Evolutionary conservation across 23 tunicate genomes (phyloP).

Genomic region (Trididemnum nubilum): DNA sequence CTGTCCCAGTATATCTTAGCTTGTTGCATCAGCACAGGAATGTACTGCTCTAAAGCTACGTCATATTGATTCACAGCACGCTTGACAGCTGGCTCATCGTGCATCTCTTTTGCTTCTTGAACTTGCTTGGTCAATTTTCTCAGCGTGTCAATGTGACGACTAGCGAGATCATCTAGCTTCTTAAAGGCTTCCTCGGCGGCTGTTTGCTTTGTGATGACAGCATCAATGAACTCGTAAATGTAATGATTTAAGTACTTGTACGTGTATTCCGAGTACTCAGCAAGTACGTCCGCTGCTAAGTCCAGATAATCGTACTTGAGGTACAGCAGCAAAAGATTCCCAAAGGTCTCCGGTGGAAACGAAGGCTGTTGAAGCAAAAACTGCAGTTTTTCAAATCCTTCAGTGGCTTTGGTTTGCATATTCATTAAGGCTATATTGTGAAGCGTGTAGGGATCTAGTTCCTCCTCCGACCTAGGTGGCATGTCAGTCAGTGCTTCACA

Average conservation of each 20-base stretch:
- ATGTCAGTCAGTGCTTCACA: constrained; percentile 98
- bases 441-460: constrained; percentile 88
- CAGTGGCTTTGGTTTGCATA: constrained; percentile 77
- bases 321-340: constrained; percentile 90
- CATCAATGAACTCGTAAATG: constrained; percentile 88
- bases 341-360: constrained; percentile 92
- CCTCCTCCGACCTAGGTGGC: constrained; percentile 97
- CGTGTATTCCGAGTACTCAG: constrained; percentile 92
- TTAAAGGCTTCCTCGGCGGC: constrained; percentile 91
- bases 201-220: constrained; percentile 92
- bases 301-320: constrained; percentile 90
- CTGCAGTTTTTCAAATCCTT: constrained; percentile 95
- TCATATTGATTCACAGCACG: constrained; percentile 88
- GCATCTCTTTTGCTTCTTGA: constrained; percentile 83
- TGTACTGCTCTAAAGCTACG: constrained; percentile 88
- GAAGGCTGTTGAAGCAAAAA: constrained; percentile 74
- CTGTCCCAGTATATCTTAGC: constrained; percentile 99
- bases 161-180: constrained; percentile 92
- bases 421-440: constrained; percentile 98
- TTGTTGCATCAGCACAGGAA: constrained; percentile 97
- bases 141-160: constrained; percentile 78
- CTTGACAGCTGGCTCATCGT: constrained; percentile 82
- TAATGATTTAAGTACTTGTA: constrained; percentile 82
- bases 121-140: constrained; percentile 94
- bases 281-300: constrained; percentile 95